Base-by-base conservation (phyloP, 2,797 vertebrate genomes). In the Notoglanidium macrostoma region DNA sequence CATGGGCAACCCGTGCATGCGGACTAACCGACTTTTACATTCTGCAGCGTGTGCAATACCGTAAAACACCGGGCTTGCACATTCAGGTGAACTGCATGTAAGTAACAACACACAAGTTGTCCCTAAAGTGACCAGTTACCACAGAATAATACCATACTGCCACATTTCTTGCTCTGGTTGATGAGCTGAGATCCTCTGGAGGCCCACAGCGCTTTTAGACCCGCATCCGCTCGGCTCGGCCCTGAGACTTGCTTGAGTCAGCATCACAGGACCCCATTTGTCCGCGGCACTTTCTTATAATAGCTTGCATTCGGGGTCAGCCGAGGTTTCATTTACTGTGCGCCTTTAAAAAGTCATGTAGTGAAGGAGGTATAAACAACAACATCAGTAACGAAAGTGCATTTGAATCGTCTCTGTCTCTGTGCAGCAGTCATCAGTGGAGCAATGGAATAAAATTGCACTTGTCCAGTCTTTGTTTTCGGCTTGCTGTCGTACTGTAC, bases 171-270 rank as follows among this genome's bases (percentile, higher is more conserved):
- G 59, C 17, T 44, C 3, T 23, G 67, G 44, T 65, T 87, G 85
- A 88, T 88, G 85, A 86, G 63, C 83, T 49, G 83, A 76, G 78
- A 85, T 89, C 67, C 63, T 86, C 79, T 67, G 59, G 55, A 90
- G 83, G 51, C 72, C 67, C 79, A 68, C 82, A 85, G 51, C 77
- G 78, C 87, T 87, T 85, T 89, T 76, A 87, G 86, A 83, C 84
- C 85, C 78, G 72, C 80, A 88, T 78, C 73, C 85, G 70, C 61
- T 87, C 79, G 73, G 46, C 54, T 54, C 74, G 84, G 84, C 82
- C 79, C 77, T 74, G 67, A 89, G 70, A 90, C 88, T 90, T 88
- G 88, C 88, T 90, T 90, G 83, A 90, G 88, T 91, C 91, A 89
- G 89, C 89, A 90, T 76, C 86, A 51, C 68, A 77, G 77, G 85